A percentile compares a stretch with the other conserved stretches of the same genome.
Conservation (phyloP, 1,140 invertebrate species). For the Zophobas atratus region DNA sequence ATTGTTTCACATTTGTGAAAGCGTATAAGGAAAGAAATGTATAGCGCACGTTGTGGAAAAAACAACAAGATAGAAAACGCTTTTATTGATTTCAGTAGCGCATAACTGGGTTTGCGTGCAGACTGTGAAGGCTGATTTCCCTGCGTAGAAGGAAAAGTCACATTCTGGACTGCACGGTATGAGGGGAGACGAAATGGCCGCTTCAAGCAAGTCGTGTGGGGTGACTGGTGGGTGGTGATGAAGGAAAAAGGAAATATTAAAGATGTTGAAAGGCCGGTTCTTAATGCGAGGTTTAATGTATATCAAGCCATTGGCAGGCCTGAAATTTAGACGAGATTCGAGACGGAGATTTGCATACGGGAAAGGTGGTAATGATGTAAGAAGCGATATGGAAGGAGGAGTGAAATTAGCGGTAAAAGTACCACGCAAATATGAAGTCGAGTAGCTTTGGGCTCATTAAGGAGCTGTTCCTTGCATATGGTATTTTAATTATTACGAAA, state of each 20-base stretch:
- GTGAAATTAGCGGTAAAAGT: no score
- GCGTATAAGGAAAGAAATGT: conserved; percentile 55
- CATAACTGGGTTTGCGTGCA: conserved; percentile 69
- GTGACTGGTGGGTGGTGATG: conserved; percentile 50
- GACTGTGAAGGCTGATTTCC: conserved; percentile 57
- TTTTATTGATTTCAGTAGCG: conserved; percentile 79
- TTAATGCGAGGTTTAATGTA: conserved; percentile 3
- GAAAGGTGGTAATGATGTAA: no score
- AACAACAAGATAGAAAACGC: conserved; percentile 66
- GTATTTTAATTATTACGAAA: no score
- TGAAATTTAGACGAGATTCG: no score
- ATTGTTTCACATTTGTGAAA: conserved; percentile 56
- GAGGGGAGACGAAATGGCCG: conserved; percentile 57
- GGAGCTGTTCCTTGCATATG: no score
- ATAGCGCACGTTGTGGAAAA: conserved; percentile 56
- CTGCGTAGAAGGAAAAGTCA: conserved; percentile 32
- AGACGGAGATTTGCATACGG: no score
- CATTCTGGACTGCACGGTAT: conserved; percentile 49
- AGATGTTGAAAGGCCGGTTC: conserved; percentile 43
- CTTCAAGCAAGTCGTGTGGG: conserved; percentile 51
- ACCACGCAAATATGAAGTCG: no score
- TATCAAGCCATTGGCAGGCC: no score
- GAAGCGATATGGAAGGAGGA: no score
- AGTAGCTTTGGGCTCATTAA: no score
- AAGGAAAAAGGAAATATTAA: conserved; percentile 48